These are phyloP conservation scores for Coturnix japonica DNA, from an alignment of 2,113 vertebrate species.

Conservation along the genomic window DNA sequence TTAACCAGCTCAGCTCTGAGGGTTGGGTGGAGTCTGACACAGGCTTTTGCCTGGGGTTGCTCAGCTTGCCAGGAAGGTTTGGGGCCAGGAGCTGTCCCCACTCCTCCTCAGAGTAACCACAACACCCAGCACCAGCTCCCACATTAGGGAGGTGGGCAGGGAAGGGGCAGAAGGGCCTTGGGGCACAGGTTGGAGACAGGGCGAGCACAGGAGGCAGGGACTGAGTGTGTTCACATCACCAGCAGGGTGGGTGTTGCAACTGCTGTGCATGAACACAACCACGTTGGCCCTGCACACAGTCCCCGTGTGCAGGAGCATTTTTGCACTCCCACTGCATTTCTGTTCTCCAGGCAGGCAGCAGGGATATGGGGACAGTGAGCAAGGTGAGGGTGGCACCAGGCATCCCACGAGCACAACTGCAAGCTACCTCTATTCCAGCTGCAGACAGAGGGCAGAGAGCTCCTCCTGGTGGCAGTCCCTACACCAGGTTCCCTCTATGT, in stretches of 20 bases:
- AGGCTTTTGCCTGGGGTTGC: not conserved
- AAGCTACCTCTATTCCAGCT: not conserved
- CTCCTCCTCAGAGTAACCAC: not conserved
- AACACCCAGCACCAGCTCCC: not conserved
- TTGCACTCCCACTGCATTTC: not conserved
- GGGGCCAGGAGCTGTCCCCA: not conserved
- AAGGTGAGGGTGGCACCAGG: not conserved
- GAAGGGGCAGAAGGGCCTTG: not conserved
- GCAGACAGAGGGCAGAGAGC: not conserved
- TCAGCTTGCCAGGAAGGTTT: not conserved
- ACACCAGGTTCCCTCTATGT: fast-evolving
- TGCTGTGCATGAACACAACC: not conserved
- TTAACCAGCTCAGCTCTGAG: not conserved
- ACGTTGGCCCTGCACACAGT: not conserved
- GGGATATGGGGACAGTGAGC: not conserved
- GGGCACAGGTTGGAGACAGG: not conserved
- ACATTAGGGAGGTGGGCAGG: not conserved
- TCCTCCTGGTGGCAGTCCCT: not conserved
- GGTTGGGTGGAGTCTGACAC: not conserved
- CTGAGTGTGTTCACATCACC: not conserved
- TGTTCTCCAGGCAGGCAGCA: not conserved
- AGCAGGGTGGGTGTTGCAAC: not conserved
- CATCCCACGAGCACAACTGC: not conserved
- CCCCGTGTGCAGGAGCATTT: not conserved
- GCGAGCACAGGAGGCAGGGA: not conserved